Evolutionary conservation across 2,888 invertebrate genomes (phyloP), one percentile per base, ranked within the genome.

Genomic region (Eupithecia exiguata): DNA sequence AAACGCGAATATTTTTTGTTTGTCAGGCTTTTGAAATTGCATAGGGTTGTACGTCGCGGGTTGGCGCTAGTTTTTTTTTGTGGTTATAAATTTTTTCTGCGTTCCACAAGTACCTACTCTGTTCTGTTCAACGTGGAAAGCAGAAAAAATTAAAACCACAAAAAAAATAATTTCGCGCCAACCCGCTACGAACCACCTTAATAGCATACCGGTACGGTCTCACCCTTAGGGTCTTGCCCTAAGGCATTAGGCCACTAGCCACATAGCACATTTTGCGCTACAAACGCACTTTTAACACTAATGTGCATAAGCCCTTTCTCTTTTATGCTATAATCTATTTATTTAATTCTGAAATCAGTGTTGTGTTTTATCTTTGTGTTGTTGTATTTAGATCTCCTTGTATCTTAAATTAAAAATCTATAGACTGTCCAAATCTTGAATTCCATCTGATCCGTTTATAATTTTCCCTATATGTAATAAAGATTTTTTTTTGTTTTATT

Each of bases 361-460:
- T 63, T 65, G 36, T 65, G 12, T 40, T 40, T 40, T 66, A 14
- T 40, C 5, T 66, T 0, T 66, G 21, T 66, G 38, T 66, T 38
- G 6, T 38, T 1, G 16, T 10, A 65, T 21, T 38, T 73, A 49
- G 53, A 70, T 68, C 38, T 68, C 65, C 36, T 68, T 58, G 40
- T 66, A 40, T 21, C 66, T n/a, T n/a, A 25, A 12, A 43, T n/a
- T n/a, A 25, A 12, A 43, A 43, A 38, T 40, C 66, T 38, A 40
- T 66, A 75, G 75, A 77, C 74, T 77, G 77, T 75, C 77, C 58
- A 76, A 68, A 49, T 43, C 71, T 72, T 43, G 70, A 80, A 77
- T 75, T 79, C 72, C 69, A 30, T 72, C 77, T 75, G 74, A 77
- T 70, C 72, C 72, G 68, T 40, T 67, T 73, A 71, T 74, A 30